Evolutionary conservation across 1,140 invertebrate genomes (phyloP).

Genomic region (Neodiprion fabricii): DNA sequence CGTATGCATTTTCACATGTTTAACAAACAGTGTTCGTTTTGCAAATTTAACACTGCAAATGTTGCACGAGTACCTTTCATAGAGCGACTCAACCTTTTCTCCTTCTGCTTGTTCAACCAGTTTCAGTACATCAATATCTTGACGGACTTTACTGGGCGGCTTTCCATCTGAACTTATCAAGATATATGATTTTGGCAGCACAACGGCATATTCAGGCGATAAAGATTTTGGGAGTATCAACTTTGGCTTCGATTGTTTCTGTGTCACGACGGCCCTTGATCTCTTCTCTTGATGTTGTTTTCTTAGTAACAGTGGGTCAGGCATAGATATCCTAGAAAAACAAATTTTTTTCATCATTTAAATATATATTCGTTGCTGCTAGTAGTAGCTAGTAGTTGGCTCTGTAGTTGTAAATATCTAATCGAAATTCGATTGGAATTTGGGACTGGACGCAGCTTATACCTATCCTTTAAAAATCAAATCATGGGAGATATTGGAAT

Average conservation of each 20-base stretch:
- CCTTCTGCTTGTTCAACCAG: not conserved
- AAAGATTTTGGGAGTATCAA: constrained; percentile 9
- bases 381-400: not conserved
- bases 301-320: constrained; percentile 2
- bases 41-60: not conserved
- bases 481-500: no score
- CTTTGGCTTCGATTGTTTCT: not conserved
- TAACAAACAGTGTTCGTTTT: not conserved
- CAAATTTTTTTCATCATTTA: not conserved
- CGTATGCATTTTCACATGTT: not conserved
- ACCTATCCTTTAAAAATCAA: no score
- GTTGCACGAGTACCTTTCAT: not conserved
- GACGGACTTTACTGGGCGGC: not conserved
- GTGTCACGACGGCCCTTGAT: not conserved
- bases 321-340: constrained; percentile 8
- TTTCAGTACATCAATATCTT: not conserved
- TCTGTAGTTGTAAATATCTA: not conserved
- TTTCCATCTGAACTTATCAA: not conserved
- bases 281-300: not conserved
- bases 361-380: not conserved
- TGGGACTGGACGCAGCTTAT: no score
- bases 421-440: not conserved
- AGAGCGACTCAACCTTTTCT: not conserved
- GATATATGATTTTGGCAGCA: not conserved
- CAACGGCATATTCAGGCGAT: not conserved